phyloP scores from a whole-genome alignment of 2,797 vertebrate genomes.

The Tenualosa thibaudeaui region DNA sequence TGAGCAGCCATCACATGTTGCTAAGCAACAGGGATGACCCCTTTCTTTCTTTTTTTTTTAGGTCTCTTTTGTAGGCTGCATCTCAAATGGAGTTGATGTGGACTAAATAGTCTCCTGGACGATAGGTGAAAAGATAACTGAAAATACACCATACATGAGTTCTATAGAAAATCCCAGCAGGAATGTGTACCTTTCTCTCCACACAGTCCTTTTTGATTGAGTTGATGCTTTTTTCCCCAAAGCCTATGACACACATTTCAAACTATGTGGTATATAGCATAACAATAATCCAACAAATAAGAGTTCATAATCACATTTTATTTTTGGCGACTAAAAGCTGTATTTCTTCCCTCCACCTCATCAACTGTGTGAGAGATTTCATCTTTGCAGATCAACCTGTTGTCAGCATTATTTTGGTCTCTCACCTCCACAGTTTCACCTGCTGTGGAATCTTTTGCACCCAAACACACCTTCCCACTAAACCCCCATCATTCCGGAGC shows the following conservation, averaged over 20 bases:
- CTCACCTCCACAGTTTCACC: too few species aligned
- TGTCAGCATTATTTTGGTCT: too few species aligned
- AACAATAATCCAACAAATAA: background rate
- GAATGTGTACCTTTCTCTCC: background rate
- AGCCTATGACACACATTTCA: too few species aligned
- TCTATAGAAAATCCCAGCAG: background rate
- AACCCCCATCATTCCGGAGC: too few species aligned
- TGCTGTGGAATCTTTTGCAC: too few species aligned
- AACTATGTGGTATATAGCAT: too few species aligned
- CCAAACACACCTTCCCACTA: too few species aligned
- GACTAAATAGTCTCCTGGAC: background rate
- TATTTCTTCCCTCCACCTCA: too few species aligned
- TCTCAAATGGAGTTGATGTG: slow-evolving; percentile 26
- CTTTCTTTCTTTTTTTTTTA: slow-evolving; percentile 6
- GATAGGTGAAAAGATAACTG: background rate
- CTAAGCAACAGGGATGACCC: slow-evolving; percentile 28
- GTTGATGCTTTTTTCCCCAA: too few species aligned
- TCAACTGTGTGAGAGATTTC: too few species aligned
- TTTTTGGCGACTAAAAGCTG: too few species aligned
- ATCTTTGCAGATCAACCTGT: too few species aligned
- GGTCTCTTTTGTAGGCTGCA: background rate
- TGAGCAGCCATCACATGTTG: slow-evolving; percentile 36
- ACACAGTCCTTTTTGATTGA: background rate
- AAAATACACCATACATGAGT: background rate
- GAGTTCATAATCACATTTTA: background rate